phyloP scores from a whole-genome alignment of 2,797 vertebrate genomes.

The Acanthiza pusilla region DNA sequence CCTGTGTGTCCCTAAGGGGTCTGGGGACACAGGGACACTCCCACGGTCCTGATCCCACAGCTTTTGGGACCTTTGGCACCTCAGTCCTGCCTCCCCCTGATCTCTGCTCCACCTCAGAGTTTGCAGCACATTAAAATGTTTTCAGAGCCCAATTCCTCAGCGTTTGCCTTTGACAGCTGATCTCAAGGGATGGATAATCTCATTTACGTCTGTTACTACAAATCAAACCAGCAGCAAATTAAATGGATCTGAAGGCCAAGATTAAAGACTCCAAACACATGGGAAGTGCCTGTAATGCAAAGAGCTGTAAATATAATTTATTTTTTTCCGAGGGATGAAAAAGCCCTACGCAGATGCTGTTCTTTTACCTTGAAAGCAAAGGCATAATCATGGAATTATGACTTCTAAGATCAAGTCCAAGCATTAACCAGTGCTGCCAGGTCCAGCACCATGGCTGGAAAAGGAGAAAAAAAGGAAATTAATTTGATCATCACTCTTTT shows the following conservation, averaged over 20 bases:
- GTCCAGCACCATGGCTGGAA: fast-evolving
- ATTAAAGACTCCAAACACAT: slow-evolving; percentile 8
- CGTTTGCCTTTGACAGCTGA: neutral
- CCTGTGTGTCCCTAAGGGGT: neutral
- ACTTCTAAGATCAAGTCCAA: neutral
- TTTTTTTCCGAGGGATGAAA: neutral
- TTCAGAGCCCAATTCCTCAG: neutral
- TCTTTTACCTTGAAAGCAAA: neutral
- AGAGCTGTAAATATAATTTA: neutral
- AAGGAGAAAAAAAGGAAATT: neutral
- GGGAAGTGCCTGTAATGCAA: neutral
- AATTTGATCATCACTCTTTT: no score
- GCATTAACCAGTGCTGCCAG: neutral
- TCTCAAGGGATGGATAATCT: neutral
- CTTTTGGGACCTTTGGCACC: fast-evolving
- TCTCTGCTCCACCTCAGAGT: neutral
- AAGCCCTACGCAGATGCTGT: neutral
- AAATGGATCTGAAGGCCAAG: slow-evolving; percentile 1
- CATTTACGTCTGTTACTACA: neutral
- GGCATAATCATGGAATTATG: neutral
- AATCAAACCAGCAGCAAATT: slow-evolving; percentile 19
- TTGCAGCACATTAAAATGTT: neutral
- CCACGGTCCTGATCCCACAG: neutral
- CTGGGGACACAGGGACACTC: fast-evolving
- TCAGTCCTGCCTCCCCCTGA: fast-evolving